Base-by-base conservation (phyloP, 2,113 vertebrate genomes). In the Aldabrachelys gigantea region DNA sequence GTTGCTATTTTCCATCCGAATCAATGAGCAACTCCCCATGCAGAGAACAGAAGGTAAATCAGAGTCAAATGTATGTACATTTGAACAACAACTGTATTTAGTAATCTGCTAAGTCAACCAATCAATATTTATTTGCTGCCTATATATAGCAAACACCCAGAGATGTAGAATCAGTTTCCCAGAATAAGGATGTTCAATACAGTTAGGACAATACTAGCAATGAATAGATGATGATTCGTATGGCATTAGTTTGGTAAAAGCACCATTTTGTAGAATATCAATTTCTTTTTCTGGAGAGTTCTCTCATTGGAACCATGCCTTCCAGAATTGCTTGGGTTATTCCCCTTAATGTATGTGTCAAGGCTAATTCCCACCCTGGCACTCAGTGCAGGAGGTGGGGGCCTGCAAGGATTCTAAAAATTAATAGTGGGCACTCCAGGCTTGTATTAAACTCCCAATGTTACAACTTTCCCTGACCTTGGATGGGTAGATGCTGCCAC, bases 51-150 rank as follows among this genome's bases (percentile, higher is more conserved):
- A 1, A 85, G 49, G 80, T 95, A 94, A 92, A 83, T 83, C 1
- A 0, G 50, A 85, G 72, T 54, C 91, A 76, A 94, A 96, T 69
- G 52, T 79, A 82, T 10, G 7, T 2, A 3, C 0, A 1, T 47
- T 83, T 87, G 85, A 95, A 87, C 24, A 79, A 11, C 22, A 81
- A 11, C 76, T 90, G 12, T 90, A 1, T 83, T 89, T 47, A 84
- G 75, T 72, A 84, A 49, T 10, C 31, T 80, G 3, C 85, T 93
- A 57, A 75, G n/a, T 83, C 84, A 87, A 80, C 85, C 97, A 96
- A 95, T 87, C 87, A 92, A 25, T 93, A 82, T 80, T 90, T 94
- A 75, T 78, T 88, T 93, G 79, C 49, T 94, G 59, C 16, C 3
- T 90, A 85, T 76, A 38, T 65, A 57, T 84, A 82, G 44, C 52